phyloP scores from a whole-genome alignment of 92 coral and sea anemone species.

The Palythoa grandiflora region DNA sequence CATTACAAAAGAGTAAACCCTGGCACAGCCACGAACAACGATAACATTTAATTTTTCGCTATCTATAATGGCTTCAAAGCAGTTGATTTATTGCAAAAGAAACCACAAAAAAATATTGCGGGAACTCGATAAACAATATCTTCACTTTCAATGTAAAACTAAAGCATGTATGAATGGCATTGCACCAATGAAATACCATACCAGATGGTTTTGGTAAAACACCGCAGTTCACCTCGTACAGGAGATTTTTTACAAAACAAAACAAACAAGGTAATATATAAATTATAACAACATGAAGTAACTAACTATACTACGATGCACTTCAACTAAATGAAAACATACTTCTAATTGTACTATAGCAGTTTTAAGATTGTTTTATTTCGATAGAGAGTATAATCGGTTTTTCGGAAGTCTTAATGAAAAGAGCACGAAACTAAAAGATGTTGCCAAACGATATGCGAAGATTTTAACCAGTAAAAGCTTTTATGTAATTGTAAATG shows the following conservation, averaged over 20 bases:
- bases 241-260: neutral
- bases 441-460: neutral
- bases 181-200: neutral
- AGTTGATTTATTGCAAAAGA: conserved; percentile 37
- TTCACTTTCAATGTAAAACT: conserved; percentile 3
- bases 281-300: neutral
- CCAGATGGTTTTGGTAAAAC: neutral
- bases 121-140: conserved; percentile 6
- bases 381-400: neutral
- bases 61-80: conserved; percentile 36
- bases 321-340: neutral
- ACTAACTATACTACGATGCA: neutral
- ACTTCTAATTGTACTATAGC: neutral
- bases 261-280: neutral
- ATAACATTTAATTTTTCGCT: neutral
- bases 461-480: neutral
- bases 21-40: neutral
- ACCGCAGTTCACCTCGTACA: neutral
- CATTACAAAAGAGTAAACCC: neutral
- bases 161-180: neutral
- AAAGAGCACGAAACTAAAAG: neutral
- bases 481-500: neutral
- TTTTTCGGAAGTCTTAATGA: neutral
- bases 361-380: neutral
- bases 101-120: conserved; percentile 27